phyloP scores from a whole-genome alignment of 2,113 vertebrate species.

The Balaenoptera acutorostrata region DNA sequence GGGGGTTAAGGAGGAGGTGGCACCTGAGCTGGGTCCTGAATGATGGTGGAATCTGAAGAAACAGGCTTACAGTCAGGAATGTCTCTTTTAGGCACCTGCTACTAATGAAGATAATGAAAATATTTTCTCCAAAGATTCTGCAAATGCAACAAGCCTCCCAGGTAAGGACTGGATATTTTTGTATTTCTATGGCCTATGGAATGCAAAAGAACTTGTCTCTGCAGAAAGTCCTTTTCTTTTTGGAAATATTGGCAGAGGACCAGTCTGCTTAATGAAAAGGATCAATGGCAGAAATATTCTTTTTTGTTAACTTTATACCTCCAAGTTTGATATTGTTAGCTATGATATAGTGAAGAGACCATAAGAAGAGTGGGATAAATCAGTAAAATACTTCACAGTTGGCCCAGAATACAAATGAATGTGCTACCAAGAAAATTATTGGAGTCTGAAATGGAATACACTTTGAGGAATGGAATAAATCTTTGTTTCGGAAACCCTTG shows the following conservation, averaged over 20 bases:
- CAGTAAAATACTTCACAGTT: not conserved
- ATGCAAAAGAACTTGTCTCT: not conserved
- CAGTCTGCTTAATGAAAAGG: not conserved
- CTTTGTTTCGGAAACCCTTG: not conserved
- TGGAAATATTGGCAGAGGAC: not conserved
- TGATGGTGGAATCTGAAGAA: not conserved
- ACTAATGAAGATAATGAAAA: not conserved
- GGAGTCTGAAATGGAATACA: not conserved
- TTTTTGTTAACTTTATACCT: not conserved
- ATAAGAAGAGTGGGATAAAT: accelerated
- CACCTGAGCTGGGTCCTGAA: not conserved
- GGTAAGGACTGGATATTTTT: conserved; percentile 19
- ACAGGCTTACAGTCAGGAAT: accelerated
- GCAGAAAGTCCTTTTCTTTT: not conserved
- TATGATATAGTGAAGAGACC: not conserved
- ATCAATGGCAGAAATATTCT: not conserved
- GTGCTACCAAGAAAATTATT: accelerated
- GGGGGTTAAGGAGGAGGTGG: not conserved
- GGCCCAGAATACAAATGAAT: not conserved
- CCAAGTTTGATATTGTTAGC: not conserved
- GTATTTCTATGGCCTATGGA: not conserved
- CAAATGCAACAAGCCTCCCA: not conserved
- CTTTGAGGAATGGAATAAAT: not conserved
- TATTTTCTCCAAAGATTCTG: not conserved
- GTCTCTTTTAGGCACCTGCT: conserved; percentile 16